Base-by-base conservation (phyloP, 2,797 vertebrate genomes). In the Esox masquinongy region DNA sequence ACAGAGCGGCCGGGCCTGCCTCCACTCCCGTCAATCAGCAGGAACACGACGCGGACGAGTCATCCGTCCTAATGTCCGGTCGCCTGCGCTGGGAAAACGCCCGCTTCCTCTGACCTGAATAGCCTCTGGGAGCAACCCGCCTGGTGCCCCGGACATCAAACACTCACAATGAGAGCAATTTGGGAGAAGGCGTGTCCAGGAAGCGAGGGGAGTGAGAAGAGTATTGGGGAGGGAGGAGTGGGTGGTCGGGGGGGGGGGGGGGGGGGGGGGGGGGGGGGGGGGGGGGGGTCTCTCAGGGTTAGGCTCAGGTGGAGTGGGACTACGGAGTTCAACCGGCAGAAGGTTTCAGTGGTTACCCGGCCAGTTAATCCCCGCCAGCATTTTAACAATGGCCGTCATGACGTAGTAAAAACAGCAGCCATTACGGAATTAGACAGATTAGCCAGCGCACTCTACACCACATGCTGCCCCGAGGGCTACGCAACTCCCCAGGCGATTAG, bases 171-270 rank as follows among this genome's bases (percentile, higher is more conserved):
- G 92, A 91, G 92, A 91, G 90, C 92, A 92, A 93, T 93, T 22
- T 91, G 88, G 92, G 86, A 92, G 90, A 91, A 88, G 93, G 91
- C 89, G 92, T 92, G 91, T 90, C 86, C 91, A 92, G 93, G 93
- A 93, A 93, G 92, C 88, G 83, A 89, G 89, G 85, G 89, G 92
- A 88, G 89, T 90, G 85, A 92, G 89, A 83, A 88, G 83, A 86
- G 85, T 88, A 91, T 82, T 82, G 86, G 34, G 64, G 8, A 71
- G 59, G 19, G 59, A 49, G 15, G 11, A 22, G 43, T 5, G 31
- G 64, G 74, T 31, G 74, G 72, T 67, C 24, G 70, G 72, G 59
- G 36, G 12, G 43, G 59, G 77, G 49, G 53, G 68, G 72, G 15
- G 31, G 53, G 29, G 50, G 50, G 50, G 70, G 34, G 5, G n/a